These are phyloP conservation scores for Teleogryllus oceanicus DNA, from an alignment of 2,888 invertebrate species.

Conservation along the genomic window DNA sequence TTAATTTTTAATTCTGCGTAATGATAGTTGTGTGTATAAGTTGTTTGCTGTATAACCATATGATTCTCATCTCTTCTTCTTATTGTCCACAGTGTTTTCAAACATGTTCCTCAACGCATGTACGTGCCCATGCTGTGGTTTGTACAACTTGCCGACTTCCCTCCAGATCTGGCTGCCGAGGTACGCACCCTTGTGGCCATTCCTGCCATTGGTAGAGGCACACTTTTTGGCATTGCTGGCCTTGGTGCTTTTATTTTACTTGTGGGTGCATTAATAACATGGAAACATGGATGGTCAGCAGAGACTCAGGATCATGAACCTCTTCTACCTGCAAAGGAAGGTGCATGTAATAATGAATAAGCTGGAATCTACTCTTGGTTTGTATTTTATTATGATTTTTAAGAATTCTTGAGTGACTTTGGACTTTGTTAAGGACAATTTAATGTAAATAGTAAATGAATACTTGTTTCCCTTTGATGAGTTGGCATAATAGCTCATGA, in stretches of 20 bases:
- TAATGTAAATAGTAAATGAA: too few relatives aligned
- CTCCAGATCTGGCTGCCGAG: slow-evolving; percentile 55
- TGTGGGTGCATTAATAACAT: slow-evolving; percentile 44
- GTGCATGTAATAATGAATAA: too few relatives aligned
- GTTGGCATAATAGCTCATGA: too few relatives aligned
- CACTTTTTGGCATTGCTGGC: slow-evolving; percentile 54
- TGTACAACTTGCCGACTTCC: slow-evolving; percentile 60
- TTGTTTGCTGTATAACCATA: too few relatives aligned
- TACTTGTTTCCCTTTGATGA: too few relatives aligned
- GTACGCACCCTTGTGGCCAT: slow-evolving; percentile 56
- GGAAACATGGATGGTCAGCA: slow-evolving; percentile 38
- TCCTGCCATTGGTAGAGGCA: slow-evolving; percentile 54
- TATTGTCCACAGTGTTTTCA: slow-evolving; percentile 53
- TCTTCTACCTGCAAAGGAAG: background rate
- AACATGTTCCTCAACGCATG: slow-evolving; percentile 49
- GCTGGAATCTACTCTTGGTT: too few relatives aligned
- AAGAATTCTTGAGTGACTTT: too few relatives aligned
- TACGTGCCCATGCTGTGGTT: slow-evolving; percentile 77
- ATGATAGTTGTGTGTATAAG: too few relatives aligned
- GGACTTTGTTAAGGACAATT: too few relatives aligned
- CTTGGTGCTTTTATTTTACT: slow-evolving; percentile 48
- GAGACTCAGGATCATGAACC: slow-evolving; percentile 35
- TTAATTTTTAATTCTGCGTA: too few relatives aligned
- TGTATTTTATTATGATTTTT: too few relatives aligned
- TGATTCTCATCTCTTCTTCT: too few relatives aligned